Evolutionary conservation across 2,113 vertebrate species (phyloP).

Genomic region (Lucifuga dentata): DNA sequence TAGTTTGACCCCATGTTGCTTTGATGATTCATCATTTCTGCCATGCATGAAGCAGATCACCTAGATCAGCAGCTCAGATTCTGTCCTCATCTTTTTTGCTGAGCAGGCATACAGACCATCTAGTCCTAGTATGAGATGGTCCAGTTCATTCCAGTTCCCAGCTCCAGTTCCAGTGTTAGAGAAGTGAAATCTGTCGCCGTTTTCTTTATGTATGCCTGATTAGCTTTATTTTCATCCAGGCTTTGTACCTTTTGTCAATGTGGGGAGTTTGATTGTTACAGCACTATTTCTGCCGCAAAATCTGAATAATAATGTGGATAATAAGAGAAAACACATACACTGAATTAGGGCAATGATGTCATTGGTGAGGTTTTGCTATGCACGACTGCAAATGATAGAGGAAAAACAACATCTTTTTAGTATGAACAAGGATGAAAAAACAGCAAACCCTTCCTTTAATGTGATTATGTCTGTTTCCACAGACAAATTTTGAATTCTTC

Average conservation of each 20-base stretch:
- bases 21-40: constrained; percentile 26
- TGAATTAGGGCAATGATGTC: no score
- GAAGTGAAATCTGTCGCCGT: not conserved
- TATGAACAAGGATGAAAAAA: not conserved
- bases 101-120: constrained; percentile 40
- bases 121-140: constrained; percentile 12
- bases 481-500: constrained; percentile 23
- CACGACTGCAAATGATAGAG: not conserved
- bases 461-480: constrained; percentile 6
- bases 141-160: constrained; percentile 6
- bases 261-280: no score
- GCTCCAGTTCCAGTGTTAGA: constrained; percentile 8
- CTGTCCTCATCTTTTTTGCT: constrained; percentile 36
- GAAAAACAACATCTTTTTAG: not conserved
- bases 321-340: no score
- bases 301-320: no score
- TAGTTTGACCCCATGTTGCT: constrained; percentile 12
- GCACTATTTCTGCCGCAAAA: no score
- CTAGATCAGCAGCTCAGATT: constrained; percentile 53
- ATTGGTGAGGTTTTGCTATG: not conserved
- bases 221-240: not conserved
- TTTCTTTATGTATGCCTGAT: constrained; percentile 2
- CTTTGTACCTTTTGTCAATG: no score
- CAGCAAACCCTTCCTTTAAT: not conserved
- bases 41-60: constrained; percentile 39